These are phyloP conservation scores for Archilochus colubris DNA, from an alignment of 2,113 vertebrate genomes.

Conservation along the genomic window DNA sequence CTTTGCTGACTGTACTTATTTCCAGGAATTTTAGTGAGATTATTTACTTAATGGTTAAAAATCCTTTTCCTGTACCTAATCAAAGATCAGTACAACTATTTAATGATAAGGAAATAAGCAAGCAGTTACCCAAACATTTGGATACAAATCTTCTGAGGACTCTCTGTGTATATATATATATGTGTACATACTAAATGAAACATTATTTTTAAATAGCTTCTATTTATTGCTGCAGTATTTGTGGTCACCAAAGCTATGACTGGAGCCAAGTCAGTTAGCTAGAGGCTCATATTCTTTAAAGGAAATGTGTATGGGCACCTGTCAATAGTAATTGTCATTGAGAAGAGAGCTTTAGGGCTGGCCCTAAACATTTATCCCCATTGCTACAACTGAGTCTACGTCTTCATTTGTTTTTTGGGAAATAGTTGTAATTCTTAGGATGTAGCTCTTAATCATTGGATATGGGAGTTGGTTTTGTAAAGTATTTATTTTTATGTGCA, in stretches of 20 bases:
- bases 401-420: neutral
- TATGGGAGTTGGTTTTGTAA: neutral
- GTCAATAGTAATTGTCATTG: neutral
- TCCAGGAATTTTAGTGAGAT: neutral
- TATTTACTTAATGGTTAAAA: neutral
- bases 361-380: neutral
- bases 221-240: neutral
- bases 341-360: neutral
- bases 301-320: neutral
- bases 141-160: neutral
- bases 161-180: rapidly evolving
- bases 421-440: neutral
- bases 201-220: neutral
- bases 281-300: neutral
- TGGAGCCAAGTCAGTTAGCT: neutral
- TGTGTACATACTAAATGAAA: neutral
- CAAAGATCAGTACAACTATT: neutral
- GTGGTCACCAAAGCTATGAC: neutral
- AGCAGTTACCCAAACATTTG: neutral
- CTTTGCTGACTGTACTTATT: neutral
- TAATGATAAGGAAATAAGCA: neutral
- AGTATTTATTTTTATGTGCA: neutral
- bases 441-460: neutral
- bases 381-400: neutral
- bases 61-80: neutral